These are phyloP conservation scores for Eupithecia inturbata DNA, from an alignment of 2,888 invertebrate genomes.

Conservation along the genomic window DNA sequence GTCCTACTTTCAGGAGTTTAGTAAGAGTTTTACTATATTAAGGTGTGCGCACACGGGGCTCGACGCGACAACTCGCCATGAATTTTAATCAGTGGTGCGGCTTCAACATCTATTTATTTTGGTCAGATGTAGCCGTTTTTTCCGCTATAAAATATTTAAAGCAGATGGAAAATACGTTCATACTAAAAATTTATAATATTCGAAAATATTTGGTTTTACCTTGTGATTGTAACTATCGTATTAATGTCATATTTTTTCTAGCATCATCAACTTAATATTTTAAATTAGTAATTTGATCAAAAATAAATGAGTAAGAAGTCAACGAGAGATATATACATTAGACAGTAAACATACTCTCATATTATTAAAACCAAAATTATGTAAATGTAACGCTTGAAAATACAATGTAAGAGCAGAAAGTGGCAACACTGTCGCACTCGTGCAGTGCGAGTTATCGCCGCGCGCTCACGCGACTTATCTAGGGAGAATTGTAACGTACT, in stretches of 20 bases:
- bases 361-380: neutral
- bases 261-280: too few relatives aligned
- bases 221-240: too few relatives aligned
- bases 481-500: constrained; percentile 21
- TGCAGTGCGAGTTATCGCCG: constrained; percentile 23
- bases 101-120: constrained; percentile 8
- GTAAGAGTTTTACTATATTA: constrained; percentile 22
- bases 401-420: neutral
- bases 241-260: too few relatives aligned
- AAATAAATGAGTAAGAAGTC: too few relatives aligned
- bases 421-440: constrained; percentile 16
- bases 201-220: neutral
- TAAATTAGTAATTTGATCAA: too few relatives aligned
- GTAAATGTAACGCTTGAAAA: neutral
- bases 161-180: neutral
- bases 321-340: too few relatives aligned
- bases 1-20: constrained; percentile 17
- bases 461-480: constrained; percentile 12
- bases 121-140: constrained; percentile 5
- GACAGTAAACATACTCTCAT: too few relatives aligned
- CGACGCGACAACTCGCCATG: constrained; percentile 33
- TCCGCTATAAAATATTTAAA: neutral
- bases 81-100: constrained; percentile 41
- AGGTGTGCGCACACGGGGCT: constrained; percentile 41
- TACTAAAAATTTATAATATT: neutral